Evolutionary conservation across 2,113 vertebrate species (phyloP).

Genomic region (Pan troglodytes): DNA sequence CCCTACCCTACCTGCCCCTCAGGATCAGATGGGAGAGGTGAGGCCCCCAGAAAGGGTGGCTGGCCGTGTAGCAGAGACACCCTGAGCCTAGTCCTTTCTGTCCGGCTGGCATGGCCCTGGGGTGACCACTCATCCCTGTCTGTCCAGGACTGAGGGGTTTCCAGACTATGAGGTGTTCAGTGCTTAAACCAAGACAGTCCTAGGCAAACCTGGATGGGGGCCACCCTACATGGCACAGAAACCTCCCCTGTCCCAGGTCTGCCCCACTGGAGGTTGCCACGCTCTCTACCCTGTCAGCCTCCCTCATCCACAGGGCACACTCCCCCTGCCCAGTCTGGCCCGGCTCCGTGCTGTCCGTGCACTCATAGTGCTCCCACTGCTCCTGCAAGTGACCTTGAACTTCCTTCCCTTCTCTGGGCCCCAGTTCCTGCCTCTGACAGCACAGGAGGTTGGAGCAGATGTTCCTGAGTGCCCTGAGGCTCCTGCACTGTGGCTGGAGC

Average conservation of each 20-base stretch:
- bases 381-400: constrained; percentile 46
- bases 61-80: neutral
- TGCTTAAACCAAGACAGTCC: neutral
- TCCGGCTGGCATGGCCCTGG: neutral
- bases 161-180: neutral
- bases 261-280: no score
- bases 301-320: neutral
- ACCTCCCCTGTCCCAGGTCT: neutral
- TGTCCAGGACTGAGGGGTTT: neutral
- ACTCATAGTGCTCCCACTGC: neutral
- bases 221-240: fast-evolving
- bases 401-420: neutral
- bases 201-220: neutral
- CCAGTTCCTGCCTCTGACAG: neutral
- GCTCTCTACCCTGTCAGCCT: no score
- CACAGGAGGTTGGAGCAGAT: neutral
- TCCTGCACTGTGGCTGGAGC: neutral
- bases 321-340: neutral
- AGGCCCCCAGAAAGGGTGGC: neutral
- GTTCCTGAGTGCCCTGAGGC: neutral
- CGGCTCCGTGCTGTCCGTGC: neutral
- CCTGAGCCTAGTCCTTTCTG: neutral
- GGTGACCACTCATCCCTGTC: neutral
- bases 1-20: no score
- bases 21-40: neutral